A percentile compares a stretch with the other conserved stretches of the same genome.
Conservation (phyloP, 2,113 vertebrate species). For the Siphamia tubifer region DNA sequence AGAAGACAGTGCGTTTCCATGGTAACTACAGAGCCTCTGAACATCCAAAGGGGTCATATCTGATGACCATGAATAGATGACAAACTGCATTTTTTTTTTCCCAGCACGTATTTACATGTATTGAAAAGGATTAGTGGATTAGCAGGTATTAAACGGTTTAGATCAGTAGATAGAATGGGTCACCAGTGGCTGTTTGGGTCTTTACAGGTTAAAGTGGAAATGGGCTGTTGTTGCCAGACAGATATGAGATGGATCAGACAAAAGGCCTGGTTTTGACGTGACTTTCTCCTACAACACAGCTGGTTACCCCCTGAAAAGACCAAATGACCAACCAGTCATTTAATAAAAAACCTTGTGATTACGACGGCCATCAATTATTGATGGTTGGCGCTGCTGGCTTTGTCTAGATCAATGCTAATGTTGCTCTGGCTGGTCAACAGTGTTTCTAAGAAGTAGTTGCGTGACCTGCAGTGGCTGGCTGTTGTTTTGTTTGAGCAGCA, state of each 20-base stretch:
- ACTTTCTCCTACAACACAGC: conserved; percentile 62
- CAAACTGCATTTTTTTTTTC: no score
- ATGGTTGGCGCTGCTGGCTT: conserved; percentile 48
- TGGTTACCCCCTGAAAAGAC: conserved; percentile 50
- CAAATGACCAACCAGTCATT: conserved; percentile 46
- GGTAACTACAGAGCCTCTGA: no score
- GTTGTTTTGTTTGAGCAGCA: conserved; percentile 72
- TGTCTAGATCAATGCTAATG: conserved; percentile 69
- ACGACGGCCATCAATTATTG: conserved; percentile 74
- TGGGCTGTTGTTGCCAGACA: neutral
- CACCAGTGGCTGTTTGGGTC: no score
- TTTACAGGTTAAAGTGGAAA: neutral
- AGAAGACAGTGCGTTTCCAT: no score
- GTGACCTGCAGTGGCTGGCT: conserved; percentile 61
- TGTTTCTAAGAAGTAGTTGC: conserved; percentile 51
- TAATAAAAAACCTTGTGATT: conserved; percentile 59
- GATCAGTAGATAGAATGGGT: no score
- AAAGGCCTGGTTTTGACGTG: conserved; percentile 18
- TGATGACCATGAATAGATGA: no score
- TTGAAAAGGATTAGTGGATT: no score
- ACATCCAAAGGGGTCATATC: no score
- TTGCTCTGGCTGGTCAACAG: conserved; percentile 34
- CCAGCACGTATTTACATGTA: no score
- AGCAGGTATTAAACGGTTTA: no score
- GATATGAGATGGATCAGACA: conserved; percentile 4